Base-by-base conservation (phyloP, 1,140 invertebrate genomes). In the Drosophila orosa region DNA sequence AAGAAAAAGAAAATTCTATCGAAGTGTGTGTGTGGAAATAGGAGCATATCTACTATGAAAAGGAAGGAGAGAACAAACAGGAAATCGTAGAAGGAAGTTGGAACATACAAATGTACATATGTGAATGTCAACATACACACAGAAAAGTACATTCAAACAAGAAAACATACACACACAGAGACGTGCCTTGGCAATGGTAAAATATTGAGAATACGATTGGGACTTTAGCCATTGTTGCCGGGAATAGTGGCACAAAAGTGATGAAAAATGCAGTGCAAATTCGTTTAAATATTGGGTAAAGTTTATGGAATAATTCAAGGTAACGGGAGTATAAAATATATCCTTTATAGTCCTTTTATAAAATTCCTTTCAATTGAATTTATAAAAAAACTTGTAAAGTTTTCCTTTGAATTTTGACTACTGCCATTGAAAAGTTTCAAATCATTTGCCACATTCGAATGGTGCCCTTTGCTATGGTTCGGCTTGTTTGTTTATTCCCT, bases 401-500 rank as follows among this genome's bases (percentile, higher is more conserved):
- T 27, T 55, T 48, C 19, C 12, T 13, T 35, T 8, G 19, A 15
- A 5, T 44, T 27, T 31, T 39, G 5, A 12, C 19, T 68, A 77
- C 65, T 35, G 68, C 42, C 29, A 52, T 58, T 63, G 44, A 62
- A 56, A 79, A 62, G 61, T 81, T 54, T 73, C 31, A 62, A 79
- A 65, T 63, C 61, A 62, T 79, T 76, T 50, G 60, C 59, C 58
- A 78, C 67, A 80, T 73, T 75, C 68, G 58, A 63, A 62, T 58
- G 81, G 71, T 71, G 79, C 47, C 54, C 72, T 78, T 66, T 45
- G 27, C 31, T 37, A 10, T 67, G 54, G 40, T 27, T 62, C 42
- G 24, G 40, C 54, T 72, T 83, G 83, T 82, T 82, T 87, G 83
- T 69, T 87, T 76, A 60, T 65, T 42, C 65, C 60, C 69, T 33